Percentiles rank a stretch among this genome's conserved stretches.
Conservation (phyloP, 2,888 invertebrate species). For the Papilio demoleus region DNA sequence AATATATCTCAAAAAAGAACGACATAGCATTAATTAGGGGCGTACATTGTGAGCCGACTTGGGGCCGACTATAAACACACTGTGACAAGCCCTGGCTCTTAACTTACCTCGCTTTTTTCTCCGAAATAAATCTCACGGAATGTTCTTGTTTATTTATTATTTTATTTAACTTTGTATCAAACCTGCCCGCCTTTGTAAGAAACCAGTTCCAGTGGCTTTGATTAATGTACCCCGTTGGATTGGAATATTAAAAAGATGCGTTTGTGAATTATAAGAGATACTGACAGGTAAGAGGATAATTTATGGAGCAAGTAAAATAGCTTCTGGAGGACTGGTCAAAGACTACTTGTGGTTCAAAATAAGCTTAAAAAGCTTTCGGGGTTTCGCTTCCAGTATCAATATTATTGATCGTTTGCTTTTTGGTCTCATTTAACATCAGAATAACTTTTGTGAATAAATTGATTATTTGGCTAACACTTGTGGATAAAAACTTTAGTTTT, state of each 20-base stretch:
- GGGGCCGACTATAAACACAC: slow-evolving; percentile 74
- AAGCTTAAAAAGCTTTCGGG: background rate
- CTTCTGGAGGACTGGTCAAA: slow-evolving; percentile 45
- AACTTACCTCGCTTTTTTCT: slow-evolving; percentile 73
- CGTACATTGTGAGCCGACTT: slow-evolving; percentile 71
- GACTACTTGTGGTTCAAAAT: slow-evolving; percentile 22
- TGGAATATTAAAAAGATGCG: slow-evolving; percentile 70
- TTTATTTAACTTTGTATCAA: slow-evolving; percentile 73
- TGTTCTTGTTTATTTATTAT: slow-evolving; percentile 80
- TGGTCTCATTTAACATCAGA: background rate
- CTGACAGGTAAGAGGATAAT: slow-evolving; percentile 76
- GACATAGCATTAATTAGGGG: slow-evolving; percentile 75
- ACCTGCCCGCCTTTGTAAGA: slow-evolving; percentile 73
- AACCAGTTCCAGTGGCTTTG: slow-evolving; percentile 76
- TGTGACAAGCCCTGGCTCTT: slow-evolving; percentile 76
- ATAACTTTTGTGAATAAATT: too few species aligned
- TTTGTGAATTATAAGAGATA: slow-evolving; percentile 74
- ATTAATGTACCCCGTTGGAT: slow-evolving; percentile 74
- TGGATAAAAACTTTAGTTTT: too few species aligned
- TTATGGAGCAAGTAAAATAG: slow-evolving; percentile 63
- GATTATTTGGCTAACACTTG: too few species aligned
- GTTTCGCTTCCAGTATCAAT: background rate
- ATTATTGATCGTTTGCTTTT: background rate
- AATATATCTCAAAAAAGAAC: slow-evolving; percentile 67
- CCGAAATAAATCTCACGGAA: slow-evolving; percentile 81